Conservation (phyloP, 2,113 vertebrate genomes). For the Ceyx melanurus region DNA sequence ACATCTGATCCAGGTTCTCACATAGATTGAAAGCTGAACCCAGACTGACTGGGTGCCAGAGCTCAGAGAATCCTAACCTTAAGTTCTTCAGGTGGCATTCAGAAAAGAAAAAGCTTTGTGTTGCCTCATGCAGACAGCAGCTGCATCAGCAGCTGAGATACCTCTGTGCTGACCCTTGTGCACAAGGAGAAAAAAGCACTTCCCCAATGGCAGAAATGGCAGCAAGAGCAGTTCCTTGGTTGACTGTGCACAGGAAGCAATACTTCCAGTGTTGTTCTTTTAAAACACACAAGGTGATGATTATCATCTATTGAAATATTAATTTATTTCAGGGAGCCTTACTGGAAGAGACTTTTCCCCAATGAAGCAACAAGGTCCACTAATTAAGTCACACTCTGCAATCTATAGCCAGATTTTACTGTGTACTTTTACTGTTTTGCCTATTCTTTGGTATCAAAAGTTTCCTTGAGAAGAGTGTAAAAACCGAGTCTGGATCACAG, state of each 20-base stretch:
- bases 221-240: neutral
- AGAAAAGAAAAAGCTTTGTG: neutral
- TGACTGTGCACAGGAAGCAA: neutral
- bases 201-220: neutral
- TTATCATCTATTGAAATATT: neutral
- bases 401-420: neutral
- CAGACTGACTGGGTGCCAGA: neutral
- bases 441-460: neutral
- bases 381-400: neutral
- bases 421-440: neutral
- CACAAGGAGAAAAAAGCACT: neutral
- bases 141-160: neutral
- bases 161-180: neutral
- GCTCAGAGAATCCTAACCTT: neutral
- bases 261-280: neutral
- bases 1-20: neutral
- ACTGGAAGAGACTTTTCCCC: neutral
- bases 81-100: neutral
- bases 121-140: neutral
- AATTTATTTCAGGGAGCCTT: neutral
- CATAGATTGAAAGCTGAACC: neutral
- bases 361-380: neutral
- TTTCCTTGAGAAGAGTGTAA: neutral
- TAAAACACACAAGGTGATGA: neutral
- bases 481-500: neutral